Evolutionary conservation across 2,797 vertebrate species (phyloP), one percentile per base, ranked within the genome.

Genomic region (Scolopax bukidnonensis): DNA sequence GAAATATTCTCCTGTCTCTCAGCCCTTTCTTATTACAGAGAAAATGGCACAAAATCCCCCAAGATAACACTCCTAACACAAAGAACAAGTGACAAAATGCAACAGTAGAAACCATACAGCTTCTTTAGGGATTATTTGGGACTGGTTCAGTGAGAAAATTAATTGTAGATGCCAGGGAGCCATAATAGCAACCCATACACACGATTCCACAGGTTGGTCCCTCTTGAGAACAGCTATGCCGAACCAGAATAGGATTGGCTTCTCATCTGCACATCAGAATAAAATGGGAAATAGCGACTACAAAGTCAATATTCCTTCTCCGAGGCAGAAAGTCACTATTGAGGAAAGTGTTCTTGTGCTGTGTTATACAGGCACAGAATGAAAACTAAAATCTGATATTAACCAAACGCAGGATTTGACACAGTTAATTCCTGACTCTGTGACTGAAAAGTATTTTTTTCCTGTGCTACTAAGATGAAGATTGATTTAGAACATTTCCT

Each of bases 151-250:
- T 9, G 4, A 47, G 16, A 53, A 80, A 84, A 59, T 63, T 30
- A 61, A 69, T 17, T 73, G 32, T 36, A 68, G 69, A 68, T 54
- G 40, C 12, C 43, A 87, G 28, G 12, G 23, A 57, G 38, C 16
- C 4, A 0, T 12, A 76, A 61, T 1, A 77, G 40, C 40, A 71
- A 57, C 15, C 12, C 32, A 51, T 67, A 57, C 2, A 0, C 9
- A 11, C 4, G 9, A 63, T 67, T 63, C 38, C 63, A 36, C n/a
- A 56, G 60, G 25, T 50, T 30, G 51, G 43, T 19, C 33, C 59
- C 28, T 43, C 16, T 24, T 63, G 51, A 73, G 10, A 87, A 45
- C 11, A 19, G 23, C 15, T 50, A 48, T 23, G 25, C 15, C 14
- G 14, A 89, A 84, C 7, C 54, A 76, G 54, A 83, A 63, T 1